Percentiles rank a stretch among this genome's conserved stretches.
Evolutionary conservation across 1,140 invertebrate species (phyloP).

Genomic region (Ectropis grisescens): DNA sequence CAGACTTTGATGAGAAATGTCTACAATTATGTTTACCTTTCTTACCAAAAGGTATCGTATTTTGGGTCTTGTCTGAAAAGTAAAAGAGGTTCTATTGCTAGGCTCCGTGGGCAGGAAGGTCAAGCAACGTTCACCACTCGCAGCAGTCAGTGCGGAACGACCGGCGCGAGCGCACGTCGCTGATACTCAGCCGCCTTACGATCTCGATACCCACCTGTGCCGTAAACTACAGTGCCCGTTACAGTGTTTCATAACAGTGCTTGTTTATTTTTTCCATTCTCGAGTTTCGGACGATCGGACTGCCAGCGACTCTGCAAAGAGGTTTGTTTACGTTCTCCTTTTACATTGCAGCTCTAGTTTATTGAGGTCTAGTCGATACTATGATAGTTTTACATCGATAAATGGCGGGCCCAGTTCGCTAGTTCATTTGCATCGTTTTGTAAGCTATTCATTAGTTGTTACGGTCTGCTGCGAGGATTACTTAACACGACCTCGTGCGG

Average conservation of each 20-base stretch:
- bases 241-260: constrained; percentile 57
- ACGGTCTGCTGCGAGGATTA: constrained; percentile 43
- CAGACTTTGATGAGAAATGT: too few relatives aligned
- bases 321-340: constrained; percentile 28
- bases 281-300: constrained; percentile 25
- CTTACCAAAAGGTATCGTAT: too few relatives aligned
- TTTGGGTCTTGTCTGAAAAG: constrained; percentile 15
- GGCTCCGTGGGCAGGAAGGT: constrained; percentile 57
- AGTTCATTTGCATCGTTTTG: constrained; percentile 42
- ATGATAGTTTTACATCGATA: constrained; percentile 3
- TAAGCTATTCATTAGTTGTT: constrained; percentile 50
- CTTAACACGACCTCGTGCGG: constrained; percentile 4
- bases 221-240: constrained; percentile 39
- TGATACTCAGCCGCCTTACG: constrained; percentile 13
- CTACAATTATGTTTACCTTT: too few relatives aligned
- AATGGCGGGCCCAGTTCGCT: constrained; percentile 15
- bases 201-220: constrained; percentile 36
- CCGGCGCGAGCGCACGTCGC: constrained; percentile 46
- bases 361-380: constrained; percentile 23
- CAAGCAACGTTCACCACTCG: constrained; percentile 42
- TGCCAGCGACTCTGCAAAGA: constrained; percentile 36
- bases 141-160: constrained; percentile 50
- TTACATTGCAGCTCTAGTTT: constrained; percentile 9
- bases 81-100: constrained; percentile 43
- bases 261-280: constrained; percentile 51